Percentiles rank a stretch among this genome's conserved stretches.
Evolutionary conservation across 2,888 invertebrate genomes (phyloP).

Genomic region (Spodoptera littoralis): DNA sequence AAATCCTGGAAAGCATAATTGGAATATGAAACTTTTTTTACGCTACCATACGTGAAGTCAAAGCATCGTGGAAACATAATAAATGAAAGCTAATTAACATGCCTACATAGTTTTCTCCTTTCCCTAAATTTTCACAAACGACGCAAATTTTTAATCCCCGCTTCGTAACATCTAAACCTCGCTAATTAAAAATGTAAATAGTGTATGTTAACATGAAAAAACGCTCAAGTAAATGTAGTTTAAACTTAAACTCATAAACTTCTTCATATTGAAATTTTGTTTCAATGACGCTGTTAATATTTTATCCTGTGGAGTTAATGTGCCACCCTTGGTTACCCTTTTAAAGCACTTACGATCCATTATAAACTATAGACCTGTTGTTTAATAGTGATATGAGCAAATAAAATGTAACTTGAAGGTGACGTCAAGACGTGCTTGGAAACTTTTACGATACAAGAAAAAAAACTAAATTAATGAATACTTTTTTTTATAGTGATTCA

Average conservation of each 20-base stretch:
- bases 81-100: conserved; percentile 4
- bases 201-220: no score
- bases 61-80: neutral
- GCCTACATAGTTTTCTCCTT: neutral
- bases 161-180: neutral
- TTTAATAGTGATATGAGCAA: conserved; percentile 65
- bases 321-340: conserved; percentile 60
- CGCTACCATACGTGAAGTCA: conserved; percentile 4
- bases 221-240: no score
- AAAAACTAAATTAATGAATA: no score
- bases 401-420: conserved; percentile 15
- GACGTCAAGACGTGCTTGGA: no score
- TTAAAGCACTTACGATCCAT: conserved; percentile 80
- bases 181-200: conserved; percentile 22
- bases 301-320: conserved; percentile 37
- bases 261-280: conserved; percentile 16
- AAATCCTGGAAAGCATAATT: no score
- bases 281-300: conserved; percentile 32
- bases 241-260: no score
- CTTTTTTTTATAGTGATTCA: no score
- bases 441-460: no score
- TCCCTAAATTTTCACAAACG: neutral
- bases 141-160: conserved; percentile 1
- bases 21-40: neutral
- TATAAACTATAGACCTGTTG: conserved; percentile 75